Evolutionary conservation across 2,113 vertebrate species (phyloP), one percentile per base, ranked within the genome.

Genomic region (Pardalotus punctatus): DNA sequence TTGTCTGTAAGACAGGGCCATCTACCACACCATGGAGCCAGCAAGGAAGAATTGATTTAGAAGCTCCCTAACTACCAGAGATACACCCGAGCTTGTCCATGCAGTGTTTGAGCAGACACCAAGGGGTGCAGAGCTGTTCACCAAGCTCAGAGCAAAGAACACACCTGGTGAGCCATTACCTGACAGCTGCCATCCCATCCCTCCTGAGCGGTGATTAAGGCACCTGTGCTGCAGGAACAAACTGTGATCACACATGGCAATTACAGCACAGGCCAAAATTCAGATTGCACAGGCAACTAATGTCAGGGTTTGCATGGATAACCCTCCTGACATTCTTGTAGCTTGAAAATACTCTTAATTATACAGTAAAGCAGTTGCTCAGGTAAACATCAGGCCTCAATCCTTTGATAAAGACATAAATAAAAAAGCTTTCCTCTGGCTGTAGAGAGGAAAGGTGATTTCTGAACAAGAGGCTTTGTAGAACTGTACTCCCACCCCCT

Each of bases 271-370:
- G 33, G 60, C 38, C 38, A 83, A n/a, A 80, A 86, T 23, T 47
- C 33, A 48, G 35, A 36, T 7, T 38, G 38, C 51, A 22, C 5
- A 8, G 58, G 71, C 6, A 7, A 22, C 60, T 90, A 51, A 88
- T 80, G 29, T 43, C 58, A 80, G 58, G 35, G 36, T 80, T 88
- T 76, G 50, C 56, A 45, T 74, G 7, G 4, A 10, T 80, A 65
- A 51, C 61, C 77, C 61, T 91, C 78, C 74, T 57, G 40, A 53
- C 62, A 48, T 72, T 64, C 48, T 56, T 93, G 15, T 38, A 77
- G 48, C 47, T 92, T 64, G 54, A 62, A 70, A 85, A 81, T 38
- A 11, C n/a, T 36, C 14, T 70, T 88, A 90, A 92, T 93, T 82
- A 77, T 6, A n/a, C 1, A 47, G 56, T 31, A 35, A 51, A 84